Evolutionary conservation across 2,113 vertebrate genomes (phyloP).

Genomic region (Clarias macrocephalus): DNA sequence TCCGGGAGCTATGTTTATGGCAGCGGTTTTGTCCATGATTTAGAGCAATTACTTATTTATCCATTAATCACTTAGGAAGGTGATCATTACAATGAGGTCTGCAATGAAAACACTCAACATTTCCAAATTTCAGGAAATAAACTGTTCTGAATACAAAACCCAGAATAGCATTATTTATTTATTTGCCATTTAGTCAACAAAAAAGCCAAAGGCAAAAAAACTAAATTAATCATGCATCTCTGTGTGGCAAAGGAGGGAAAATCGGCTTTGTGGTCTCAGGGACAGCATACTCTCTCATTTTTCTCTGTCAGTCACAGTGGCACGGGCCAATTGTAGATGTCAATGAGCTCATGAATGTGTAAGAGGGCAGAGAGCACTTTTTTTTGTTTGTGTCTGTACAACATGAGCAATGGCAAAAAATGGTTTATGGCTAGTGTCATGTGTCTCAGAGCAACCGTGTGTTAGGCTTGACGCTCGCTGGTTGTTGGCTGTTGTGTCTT

Average conservation of each 20-base stretch:
- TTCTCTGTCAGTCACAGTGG: background rate
- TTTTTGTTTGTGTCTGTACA: background rate
- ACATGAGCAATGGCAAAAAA: background rate
- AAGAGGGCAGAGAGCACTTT: background rate
- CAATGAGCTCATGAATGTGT: background rate
- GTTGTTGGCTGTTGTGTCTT: background rate
- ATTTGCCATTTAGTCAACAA: background rate
- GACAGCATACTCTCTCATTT: background rate
- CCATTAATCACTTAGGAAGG: conserved; percentile 36
- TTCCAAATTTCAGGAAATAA: background rate
- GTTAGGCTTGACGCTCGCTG: background rate
- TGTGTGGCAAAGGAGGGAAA: background rate
- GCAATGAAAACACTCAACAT: conserved; percentile 9
- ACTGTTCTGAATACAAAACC: background rate
- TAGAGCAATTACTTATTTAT: conserved; percentile 18
- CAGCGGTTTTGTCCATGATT: conserved; percentile 2
- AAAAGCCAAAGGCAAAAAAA: background rate
- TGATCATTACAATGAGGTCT: conserved; percentile 41
- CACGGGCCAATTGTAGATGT: background rate
- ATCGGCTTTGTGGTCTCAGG: background rate
- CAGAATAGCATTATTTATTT: background rate
- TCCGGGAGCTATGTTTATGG: background rate
- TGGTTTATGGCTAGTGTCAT: background rate
- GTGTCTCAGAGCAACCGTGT: background rate
- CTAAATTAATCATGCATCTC: background rate